A percentile compares a stretch with the other conserved stretches of the same genome.
Evolutionary conservation across 2,888 invertebrate genomes (phyloP).

Genomic region (Morpho helenor): DNA sequence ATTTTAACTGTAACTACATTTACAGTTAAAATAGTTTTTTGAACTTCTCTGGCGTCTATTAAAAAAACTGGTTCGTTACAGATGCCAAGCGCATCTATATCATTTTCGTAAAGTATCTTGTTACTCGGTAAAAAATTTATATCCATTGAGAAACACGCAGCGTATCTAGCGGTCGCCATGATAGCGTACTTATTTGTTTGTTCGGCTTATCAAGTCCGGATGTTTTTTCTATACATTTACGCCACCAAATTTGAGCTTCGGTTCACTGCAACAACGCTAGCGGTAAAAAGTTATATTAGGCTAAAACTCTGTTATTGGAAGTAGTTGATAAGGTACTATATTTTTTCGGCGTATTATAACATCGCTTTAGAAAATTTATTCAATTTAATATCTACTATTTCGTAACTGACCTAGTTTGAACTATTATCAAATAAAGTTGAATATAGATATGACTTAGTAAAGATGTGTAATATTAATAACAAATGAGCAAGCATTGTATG

Average conservation of each 20-base stretch:
- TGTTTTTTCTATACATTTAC: constrained; percentile 77
- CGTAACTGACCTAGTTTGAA: background rate
- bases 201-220: constrained; percentile 77
- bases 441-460: background rate
- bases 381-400: background rate
- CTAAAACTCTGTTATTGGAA: constrained; percentile 58
- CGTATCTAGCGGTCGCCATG: constrained; percentile 73
- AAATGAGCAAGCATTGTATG: too few species aligned
- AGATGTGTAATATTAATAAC: too few species aligned
- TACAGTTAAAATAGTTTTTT: background rate
- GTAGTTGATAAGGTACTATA: constrained; percentile 20
- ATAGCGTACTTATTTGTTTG: constrained; percentile 76
- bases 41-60: background rate
- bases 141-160: constrained; percentile 59
- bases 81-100: constrained; percentile 6
- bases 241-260: constrained; percentile 68
- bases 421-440: background rate
- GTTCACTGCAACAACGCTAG: constrained; percentile 57
- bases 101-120: constrained; percentile 27
- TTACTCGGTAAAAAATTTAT: constrained; percentile 48
- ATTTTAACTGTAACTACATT: background rate
- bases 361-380: background rate
- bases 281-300: constrained; percentile 62
- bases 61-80: constrained; percentile 5
- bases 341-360: constrained; percentile 2